phyloP scores from a whole-genome alignment of 1,140 invertebrate genomes.

The Sitobion miscanthi region DNA sequence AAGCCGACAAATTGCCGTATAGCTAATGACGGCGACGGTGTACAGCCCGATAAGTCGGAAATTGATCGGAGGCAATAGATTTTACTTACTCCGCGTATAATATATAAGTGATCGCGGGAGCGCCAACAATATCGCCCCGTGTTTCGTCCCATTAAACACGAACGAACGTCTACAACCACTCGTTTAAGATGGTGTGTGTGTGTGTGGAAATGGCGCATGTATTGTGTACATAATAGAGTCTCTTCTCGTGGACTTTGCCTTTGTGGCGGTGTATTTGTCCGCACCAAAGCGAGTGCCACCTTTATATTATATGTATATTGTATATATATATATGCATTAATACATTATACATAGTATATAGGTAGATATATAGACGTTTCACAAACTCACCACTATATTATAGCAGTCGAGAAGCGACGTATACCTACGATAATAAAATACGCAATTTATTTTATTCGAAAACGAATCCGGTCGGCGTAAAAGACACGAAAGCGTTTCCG shows the following conservation, averaged over 20 bases:
- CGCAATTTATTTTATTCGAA: not conserved
- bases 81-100: not conserved
- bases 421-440: not conserved
- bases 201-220: not conserved
- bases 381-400: not conserved
- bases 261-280: not conserved
- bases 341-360: too few relatives aligned
- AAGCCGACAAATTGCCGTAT: constrained; percentile 25
- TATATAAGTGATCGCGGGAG: not conserved
- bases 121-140: not conserved
- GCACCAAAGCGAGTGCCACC: not conserved
- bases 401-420: not conserved
- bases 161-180: not conserved
- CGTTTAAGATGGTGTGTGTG: not conserved
- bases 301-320: not conserved
- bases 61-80: not conserved
- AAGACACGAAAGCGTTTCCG: not conserved
- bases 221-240: not conserved
- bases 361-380: not conserved
- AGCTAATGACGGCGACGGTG: constrained; percentile 3
- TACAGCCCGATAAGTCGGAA: constrained; percentile 20
- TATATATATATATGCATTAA: not conserved
- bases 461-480: not conserved
- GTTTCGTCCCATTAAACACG: constrained; percentile 33
- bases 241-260: not conserved